These are phyloP conservation scores for Acholoe squamosa DNA, from an alignment of 2,888 invertebrate genomes.

Conservation along the genomic window DNA sequence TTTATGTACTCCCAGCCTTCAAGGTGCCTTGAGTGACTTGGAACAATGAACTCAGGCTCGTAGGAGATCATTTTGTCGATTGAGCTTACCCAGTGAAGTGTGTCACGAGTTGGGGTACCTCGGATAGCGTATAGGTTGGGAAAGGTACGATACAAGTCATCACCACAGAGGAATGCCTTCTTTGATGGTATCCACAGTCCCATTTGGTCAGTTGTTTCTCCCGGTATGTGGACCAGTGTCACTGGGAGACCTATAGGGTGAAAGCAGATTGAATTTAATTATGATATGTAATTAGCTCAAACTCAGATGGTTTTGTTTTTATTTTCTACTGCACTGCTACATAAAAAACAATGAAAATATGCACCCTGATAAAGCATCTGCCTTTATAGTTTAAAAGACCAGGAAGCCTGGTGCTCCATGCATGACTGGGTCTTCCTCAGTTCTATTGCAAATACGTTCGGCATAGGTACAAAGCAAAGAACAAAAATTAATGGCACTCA, in stretches of 20 bases:
- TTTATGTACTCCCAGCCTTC: conserved; percentile 69
- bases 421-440: not conserved
- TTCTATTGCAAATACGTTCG: not conserved
- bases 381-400: not conserved
- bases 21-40: conserved; percentile 77
- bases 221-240: conserved; percentile 77
- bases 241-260: conserved; percentile 31
- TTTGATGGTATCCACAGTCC: conserved; percentile 76
- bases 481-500: not conserved
- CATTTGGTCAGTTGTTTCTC: conserved; percentile 79
- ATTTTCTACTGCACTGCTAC: not conserved
- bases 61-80: conserved; percentile 76
- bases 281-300: too few species aligned
- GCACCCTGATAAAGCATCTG: too few species aligned
- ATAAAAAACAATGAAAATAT: too few species aligned
- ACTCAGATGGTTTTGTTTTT: not conserved
- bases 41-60: conserved; percentile 75
- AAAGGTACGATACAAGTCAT: conserved; percentile 77
- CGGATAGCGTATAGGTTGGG: conserved; percentile 80
- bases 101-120: conserved; percentile 75
- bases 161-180: conserved; percentile 75
- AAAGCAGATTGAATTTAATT: not conserved
- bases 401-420: not conserved
- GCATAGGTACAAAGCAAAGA: not conserved
- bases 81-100: conserved; percentile 75